These are phyloP conservation scores for Stegostoma tigrinum DNA, from an alignment of 2,113 vertebrate genomes.

Conservation along the genomic window DNA sequence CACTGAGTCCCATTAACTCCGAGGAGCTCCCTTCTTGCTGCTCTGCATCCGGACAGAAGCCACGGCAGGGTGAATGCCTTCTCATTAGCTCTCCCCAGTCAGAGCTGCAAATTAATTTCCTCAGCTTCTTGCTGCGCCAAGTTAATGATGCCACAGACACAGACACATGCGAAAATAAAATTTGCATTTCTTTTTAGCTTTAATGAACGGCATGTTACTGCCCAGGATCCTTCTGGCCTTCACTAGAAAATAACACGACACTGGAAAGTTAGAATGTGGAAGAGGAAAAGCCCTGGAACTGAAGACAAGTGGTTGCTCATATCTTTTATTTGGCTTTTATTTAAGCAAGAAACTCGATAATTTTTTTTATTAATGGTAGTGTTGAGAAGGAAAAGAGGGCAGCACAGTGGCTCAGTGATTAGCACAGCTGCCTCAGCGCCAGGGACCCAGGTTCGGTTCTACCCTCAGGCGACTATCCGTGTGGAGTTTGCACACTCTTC, in stretches of 20 bases:
- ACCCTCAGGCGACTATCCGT: no score
- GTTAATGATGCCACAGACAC: constrained; percentile 9
- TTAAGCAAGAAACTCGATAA: not conserved
- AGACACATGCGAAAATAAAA: not conserved
- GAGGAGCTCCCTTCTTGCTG: not conserved
- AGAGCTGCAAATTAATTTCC: constrained; percentile 27
- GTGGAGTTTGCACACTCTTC: no score
- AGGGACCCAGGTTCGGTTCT: no score
- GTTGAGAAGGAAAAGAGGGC: not conserved
- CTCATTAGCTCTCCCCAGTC: constrained; percentile 24
- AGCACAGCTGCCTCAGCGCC: no score
- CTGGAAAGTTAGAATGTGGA: not conserved
- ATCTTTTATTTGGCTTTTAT: no score
- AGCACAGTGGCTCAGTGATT: no score
- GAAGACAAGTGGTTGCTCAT: not conserved
- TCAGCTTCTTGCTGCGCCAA: not conserved
- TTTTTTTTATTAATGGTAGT: not conserved
- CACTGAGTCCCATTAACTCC: constrained; percentile 4
- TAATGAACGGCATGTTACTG: not conserved
- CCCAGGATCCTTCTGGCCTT: not conserved
- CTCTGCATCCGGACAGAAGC: not conserved
- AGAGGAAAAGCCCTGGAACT: not conserved
- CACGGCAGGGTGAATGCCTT: not conserved
- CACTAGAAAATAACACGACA: not conserved
- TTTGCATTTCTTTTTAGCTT: not conserved